These are phyloP conservation scores for Callyntrura sp. DNA, from an alignment of 2,888 invertebrate genomes.

Conservation along the genomic window DNA sequence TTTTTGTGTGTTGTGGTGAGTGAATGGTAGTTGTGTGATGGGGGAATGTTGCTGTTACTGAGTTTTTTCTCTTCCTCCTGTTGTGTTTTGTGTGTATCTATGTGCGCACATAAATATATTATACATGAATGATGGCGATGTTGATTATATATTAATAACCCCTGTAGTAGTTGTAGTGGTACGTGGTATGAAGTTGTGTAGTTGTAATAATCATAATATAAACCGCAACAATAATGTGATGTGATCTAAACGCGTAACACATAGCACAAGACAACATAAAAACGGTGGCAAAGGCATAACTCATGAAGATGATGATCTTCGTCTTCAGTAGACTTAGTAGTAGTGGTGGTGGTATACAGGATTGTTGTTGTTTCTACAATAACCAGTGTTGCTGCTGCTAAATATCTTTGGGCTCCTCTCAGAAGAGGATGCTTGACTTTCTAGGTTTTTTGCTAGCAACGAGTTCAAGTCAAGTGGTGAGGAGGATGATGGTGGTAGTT, in stretches of 20 bases:
- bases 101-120: constrained; percentile 34
- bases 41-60: constrained; percentile 62
- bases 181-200: constrained; percentile 15
- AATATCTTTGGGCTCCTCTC: constrained; percentile 59
- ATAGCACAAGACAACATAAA: constrained; percentile 19
- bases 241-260: constrained; percentile 57
- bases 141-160: constrained; percentile 45
- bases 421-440: constrained; percentile 68
- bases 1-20: constrained; percentile 66
- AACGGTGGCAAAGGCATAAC: constrained; percentile 53
- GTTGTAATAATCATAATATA: constrained; percentile 22
- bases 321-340: background rate
- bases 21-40: constrained; percentile 37
- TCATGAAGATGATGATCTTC: constrained; percentile 47
- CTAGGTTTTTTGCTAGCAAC: constrained; percentile 67
- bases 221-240: constrained; percentile 53
- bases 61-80: constrained; percentile 14
- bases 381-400: constrained; percentile 41
- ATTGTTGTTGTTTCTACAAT: constrained; percentile 37
- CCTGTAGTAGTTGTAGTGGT: background rate
- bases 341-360: background rate
- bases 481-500: constrained; percentile 33
- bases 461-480: constrained; percentile 44
- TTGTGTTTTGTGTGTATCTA: no score
- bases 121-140: constrained; percentile 40